These are phyloP conservation scores for Dolomedes plantarius DNA, from an alignment of 2,888 invertebrate genomes.

Conservation along the genomic window DNA sequence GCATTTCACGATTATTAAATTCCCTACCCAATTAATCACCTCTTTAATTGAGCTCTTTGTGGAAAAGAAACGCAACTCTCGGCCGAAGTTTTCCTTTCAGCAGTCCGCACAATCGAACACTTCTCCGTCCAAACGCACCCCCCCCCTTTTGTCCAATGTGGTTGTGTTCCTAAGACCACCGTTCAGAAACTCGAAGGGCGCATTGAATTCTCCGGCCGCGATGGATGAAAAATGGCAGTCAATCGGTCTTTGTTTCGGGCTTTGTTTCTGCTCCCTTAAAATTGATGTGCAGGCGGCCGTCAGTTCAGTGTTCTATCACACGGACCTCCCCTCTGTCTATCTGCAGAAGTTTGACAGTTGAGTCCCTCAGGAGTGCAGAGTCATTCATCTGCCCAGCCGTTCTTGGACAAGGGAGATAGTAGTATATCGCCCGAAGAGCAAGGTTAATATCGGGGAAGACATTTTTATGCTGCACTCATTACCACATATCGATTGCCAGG, in stretches of 20 bases:
- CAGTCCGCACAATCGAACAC: neutral
- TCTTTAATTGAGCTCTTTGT: neutral
- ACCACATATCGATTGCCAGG: no score
- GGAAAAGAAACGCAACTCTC: neutral
- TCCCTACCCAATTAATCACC: neutral
- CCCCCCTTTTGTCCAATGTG: no score
- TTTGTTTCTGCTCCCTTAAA: constrained; percentile 28
- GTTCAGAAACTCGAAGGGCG: no score
- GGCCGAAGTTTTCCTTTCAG: neutral
- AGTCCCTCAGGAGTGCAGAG: neutral
- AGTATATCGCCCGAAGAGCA: neutral
- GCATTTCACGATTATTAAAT: neutral
- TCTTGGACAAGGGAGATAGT: neutral
- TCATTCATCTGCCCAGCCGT: neutral
- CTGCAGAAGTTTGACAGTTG: constrained; percentile 7
- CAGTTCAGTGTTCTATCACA: neutral
- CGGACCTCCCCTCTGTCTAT: neutral
- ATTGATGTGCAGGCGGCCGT: constrained; percentile 15
- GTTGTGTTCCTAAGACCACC: no score
- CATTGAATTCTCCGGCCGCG: neutral
- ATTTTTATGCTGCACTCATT: no score
- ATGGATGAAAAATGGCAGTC: constrained; percentile 36
- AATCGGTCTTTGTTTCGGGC: constrained; percentile 21
- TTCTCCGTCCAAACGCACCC: neutral
- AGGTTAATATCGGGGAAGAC: neutral